phyloP scores from a whole-genome alignment of 2,888 invertebrate species.

The Onthophagus sagittarius region DNA sequence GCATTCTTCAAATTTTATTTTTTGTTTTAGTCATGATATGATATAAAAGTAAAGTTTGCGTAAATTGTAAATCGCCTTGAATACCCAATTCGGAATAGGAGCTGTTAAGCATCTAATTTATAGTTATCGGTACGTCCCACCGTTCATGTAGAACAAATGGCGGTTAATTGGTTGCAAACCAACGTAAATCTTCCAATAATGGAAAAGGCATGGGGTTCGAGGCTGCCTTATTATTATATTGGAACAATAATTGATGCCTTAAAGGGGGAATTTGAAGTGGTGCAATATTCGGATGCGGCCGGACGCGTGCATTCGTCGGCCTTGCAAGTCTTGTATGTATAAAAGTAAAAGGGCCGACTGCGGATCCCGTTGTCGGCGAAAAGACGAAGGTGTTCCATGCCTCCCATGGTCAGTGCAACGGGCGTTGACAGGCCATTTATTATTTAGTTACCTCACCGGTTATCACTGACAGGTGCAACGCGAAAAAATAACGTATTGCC shows the following conservation, averaged over 20 bases:
- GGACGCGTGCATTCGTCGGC: neutral
- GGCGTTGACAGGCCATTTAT: conserved; percentile 3
- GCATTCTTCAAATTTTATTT: too few species aligned
- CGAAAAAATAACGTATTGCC: neutral
- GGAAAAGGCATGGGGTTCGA: neutral
- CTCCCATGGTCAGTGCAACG: conserved; percentile 4
- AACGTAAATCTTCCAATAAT: neutral
- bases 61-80: neutral
- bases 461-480: neutral
- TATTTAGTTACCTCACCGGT: neutral
- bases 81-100: neutral
- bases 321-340: neutral
- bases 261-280: neutral
- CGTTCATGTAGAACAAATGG: neutral
- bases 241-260: neutral
- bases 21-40: too few species aligned
- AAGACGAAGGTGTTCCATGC: neutral
- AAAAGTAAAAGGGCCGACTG: conserved; percentile 1
- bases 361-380: neutral
- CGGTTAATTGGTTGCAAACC: neutral
- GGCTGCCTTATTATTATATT: neutral
- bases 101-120: neutral
- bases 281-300: neutral
- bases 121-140: neutral
- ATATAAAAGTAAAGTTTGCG: neutral